Evolutionary conservation across 2,113 vertebrate genomes (phyloP), one percentile per base, ranked within the genome.

Genomic region (Butastur rufipennis): DNA sequence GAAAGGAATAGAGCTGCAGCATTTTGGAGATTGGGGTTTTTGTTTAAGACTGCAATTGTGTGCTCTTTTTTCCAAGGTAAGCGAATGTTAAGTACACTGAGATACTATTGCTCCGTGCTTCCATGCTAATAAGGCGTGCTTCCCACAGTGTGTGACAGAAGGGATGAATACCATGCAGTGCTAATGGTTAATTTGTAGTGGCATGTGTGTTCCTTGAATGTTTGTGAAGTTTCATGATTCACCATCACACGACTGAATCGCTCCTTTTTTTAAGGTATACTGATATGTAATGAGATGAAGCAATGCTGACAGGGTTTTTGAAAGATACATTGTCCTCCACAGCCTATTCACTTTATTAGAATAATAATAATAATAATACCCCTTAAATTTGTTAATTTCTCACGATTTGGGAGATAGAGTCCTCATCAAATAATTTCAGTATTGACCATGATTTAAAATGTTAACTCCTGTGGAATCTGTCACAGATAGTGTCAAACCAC

Each of bases 151-250:
- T 97, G 96, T 98, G 98, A 98, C 98, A 98, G 97, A 97, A 95
- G 96, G 97, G 95, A 98, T 98, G 98, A 98, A 98, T 98, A 95
- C 98, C 90, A 95, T 94, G 97, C 90, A 96, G 84, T 29, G 88
- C 97, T 98, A 97, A 98, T 97, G 97, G 97, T 97, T 98, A 98
- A 98, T 98, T 98, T 98, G 98, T 97, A 98, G 97, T 98, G 98
- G 97, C 98, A 97, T 98, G 98, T 98, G 98, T 98, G 93, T 98
- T 98, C 97, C 97, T 96, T 98, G 96, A 97, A 94, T 94, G 97
- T 96, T 97, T 98, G 94, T 96, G 97, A 97, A 98, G 97, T 98
- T 98, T 97, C 94, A 62, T 96, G 97, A 98, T 98, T 98, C 97
- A 96, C 95, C 96, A 91, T 86, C 94, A 50, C 95, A 98, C 97